Evolutionary conservation across 2,888 invertebrate genomes (phyloP).

Genomic region (Bellardia pandia): DNA sequence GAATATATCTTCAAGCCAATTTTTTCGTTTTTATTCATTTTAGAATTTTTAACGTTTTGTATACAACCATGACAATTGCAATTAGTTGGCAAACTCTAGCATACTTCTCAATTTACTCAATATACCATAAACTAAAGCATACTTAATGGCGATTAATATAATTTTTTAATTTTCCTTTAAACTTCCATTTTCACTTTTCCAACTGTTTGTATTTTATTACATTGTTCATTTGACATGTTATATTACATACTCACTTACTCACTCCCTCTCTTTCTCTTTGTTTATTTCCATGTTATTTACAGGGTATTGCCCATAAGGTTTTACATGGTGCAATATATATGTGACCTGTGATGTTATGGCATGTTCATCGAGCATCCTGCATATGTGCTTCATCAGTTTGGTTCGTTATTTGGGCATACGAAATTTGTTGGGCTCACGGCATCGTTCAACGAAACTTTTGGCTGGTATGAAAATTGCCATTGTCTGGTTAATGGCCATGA

Average conservation of each 20-base stretch:
- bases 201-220: too few relatives aligned
- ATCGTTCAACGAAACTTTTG: constrained; percentile 92
- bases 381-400: constrained; percentile 95
- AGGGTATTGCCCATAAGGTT: constrained; percentile 97
- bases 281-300: constrained; percentile 79
- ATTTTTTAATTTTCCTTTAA: neutral
- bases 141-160: constrained; percentile 12
- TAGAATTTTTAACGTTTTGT: too few relatives aligned
- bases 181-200: neutral
- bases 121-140: constrained; percentile 16
- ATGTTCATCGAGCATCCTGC: constrained; percentile 97
- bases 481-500: constrained; percentile 96
- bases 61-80: too few relatives aligned
- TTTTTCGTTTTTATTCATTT: too few relatives aligned
- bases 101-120: too few relatives aligned
- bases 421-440: constrained; percentile 93
- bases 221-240: constrained; percentile 20
- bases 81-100: too few relatives aligned
- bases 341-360: constrained; percentile 98
- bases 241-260: neutral
- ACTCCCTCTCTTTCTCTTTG: neutral
- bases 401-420: constrained; percentile 95
- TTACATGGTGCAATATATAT: constrained; percentile 97
- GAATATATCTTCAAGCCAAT: too few relatives aligned
- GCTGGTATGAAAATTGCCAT: constrained; percentile 94